Conservation (phyloP, 2,113 vertebrate genomes). For the Apteryx mantelli region DNA sequence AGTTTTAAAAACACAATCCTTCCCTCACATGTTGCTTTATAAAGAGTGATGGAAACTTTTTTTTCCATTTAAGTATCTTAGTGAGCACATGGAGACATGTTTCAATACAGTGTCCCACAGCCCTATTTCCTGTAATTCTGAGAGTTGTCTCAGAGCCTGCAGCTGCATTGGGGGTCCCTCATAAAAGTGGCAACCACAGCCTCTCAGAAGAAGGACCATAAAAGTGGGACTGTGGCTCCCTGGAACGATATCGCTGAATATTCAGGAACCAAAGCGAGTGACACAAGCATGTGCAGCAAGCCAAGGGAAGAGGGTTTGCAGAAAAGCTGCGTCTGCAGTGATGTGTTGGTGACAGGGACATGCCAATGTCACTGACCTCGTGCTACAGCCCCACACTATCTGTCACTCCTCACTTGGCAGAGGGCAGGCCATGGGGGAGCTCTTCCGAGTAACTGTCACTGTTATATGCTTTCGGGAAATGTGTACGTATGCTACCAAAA, state of each 20-base stretch:
- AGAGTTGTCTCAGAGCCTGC: background rate
- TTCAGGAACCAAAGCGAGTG: no score
- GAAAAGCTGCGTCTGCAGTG: background rate
- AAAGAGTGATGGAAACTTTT: background rate
- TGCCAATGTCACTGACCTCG: background rate
- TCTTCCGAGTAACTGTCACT: background rate
- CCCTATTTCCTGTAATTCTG: background rate
- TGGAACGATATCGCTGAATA: no score
- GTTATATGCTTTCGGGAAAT: background rate
- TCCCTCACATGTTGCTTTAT: background rate
- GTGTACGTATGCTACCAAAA: background rate
- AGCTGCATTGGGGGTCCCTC: no score
- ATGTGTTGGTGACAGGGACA: background rate
- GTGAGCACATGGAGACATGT: accelerated
- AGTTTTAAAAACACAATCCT: background rate
- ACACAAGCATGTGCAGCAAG: background rate
- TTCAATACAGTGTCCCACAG: background rate
- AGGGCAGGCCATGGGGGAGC: background rate
- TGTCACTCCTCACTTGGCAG: background rate
- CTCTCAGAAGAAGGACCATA: no score
- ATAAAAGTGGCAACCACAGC: no score
- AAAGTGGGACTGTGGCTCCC: no score
- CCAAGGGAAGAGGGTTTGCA: background rate
- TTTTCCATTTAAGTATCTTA: background rate
- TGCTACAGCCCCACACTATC: accelerated